A percentile compares a stretch with the other conserved stretches of the same genome.
These are phyloP conservation scores for Stramonita haemastoma DNA, from an alignment of 2,888 invertebrate genomes.

Conservation along the genomic window DNA sequence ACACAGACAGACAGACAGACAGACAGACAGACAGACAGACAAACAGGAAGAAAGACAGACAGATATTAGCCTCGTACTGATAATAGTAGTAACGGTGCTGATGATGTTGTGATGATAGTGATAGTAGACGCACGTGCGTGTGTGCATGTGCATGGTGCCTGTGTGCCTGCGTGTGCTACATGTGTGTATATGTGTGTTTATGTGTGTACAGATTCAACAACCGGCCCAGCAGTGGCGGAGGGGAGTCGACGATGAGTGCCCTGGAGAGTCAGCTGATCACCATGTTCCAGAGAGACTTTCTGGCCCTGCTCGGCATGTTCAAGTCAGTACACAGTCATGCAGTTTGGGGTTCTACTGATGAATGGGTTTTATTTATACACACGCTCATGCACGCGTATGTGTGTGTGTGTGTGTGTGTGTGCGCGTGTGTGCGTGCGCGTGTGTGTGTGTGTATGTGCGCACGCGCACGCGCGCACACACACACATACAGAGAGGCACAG, in stretches of 20 bases:
- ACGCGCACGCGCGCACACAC: background rate
- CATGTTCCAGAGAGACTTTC: slow-evolving; percentile 77
- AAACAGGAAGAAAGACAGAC: too few relatives aligned
- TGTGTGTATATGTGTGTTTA: background rate
- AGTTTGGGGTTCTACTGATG: too few relatives aligned
- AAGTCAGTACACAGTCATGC: slow-evolving; percentile 65
- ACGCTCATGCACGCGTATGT: background rate
- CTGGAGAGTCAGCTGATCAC: slow-evolving; percentile 75
- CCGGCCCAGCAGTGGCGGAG: slow-evolving; percentile 35
- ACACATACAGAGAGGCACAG: background rate
- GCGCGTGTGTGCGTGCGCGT: background rate
- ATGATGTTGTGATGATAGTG: background rate
- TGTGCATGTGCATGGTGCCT: background rate
- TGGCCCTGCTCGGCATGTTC: slow-evolving; percentile 74
- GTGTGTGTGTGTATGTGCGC: background rate
- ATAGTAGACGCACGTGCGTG: background rate
- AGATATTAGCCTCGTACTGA: too few relatives aligned
- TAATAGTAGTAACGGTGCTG: too few relatives aligned
- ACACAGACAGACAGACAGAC: too few relatives aligned
- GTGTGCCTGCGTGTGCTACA: background rate
- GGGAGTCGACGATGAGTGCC: slow-evolving; percentile 63
- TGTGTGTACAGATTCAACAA: slow-evolving; percentile 44
- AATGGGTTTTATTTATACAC: background rate
- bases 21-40: background rate
- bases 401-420: background rate